Base-by-base conservation (phyloP, 2,113 vertebrate genomes). In the Pantherophis guttatus region DNA sequence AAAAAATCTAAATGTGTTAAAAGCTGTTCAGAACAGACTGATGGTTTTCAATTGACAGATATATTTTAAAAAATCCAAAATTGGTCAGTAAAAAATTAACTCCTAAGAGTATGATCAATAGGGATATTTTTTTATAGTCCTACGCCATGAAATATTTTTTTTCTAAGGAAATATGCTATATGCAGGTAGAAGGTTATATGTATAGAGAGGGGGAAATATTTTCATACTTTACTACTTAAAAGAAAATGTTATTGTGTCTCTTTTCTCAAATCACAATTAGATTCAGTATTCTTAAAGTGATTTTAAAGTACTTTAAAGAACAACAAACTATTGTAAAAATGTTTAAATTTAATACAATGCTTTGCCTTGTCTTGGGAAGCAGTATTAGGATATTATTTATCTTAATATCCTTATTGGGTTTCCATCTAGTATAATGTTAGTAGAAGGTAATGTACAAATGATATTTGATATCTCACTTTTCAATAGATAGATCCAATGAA, bases 11-110 rank as follows among this genome's bases (percentile, higher is more conserved):
- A 97, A 97, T 95, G 96, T 91, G 59, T 96, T 97, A 97, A 98
- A 98, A 98, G 95, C 97, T 98, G 95, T 97, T 97, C 95, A 93
- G 96, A 94, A 93, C 96, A 97, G 97, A 97, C 93, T 52, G 94
- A 96, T 96, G 95, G 86, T 94, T 96, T 90, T 93, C 96, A 96
- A 81, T 95, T 96, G 94, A 94, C 96, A 96, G 96, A 97, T 96
- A 96, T 94, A 95, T 96, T 97, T 88, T 81, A 58, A 54, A 44
- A 96, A 97, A 95, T 89, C 93, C 92, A 93, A 81, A 92, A 58
- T 88, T 96, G 96, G 97, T 96, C 97, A 97, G 91, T 94, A 54
- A 94, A 96, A 94, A 91, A 93, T 86, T 95, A 0, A 44, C 95
- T 89, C 91, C 91, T 29, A 85, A 86, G 29, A 15, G 58, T 15